Conservation (phyloP, 2,113 vertebrate species). For the Lepisosteus oculatus region DNA sequence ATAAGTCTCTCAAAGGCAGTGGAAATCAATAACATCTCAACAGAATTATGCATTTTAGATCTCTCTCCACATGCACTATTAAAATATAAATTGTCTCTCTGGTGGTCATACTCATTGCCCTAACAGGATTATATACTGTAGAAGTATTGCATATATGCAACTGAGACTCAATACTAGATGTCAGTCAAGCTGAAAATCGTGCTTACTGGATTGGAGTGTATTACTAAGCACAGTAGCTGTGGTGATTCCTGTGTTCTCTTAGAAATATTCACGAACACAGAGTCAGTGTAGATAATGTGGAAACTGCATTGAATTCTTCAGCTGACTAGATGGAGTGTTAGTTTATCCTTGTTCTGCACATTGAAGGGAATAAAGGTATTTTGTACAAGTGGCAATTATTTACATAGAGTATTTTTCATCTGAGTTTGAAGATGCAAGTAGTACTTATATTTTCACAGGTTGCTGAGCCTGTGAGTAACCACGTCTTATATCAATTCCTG, state of each 20-base stretch:
- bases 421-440: too few species aligned
- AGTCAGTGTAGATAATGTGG: not conserved
- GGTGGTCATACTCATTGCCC: constrained; percentile 5
- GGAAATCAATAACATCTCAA: too few species aligned
- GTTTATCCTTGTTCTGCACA: too few species aligned
- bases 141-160: constrained; percentile 8
- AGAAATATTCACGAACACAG: constrained; percentile 1
- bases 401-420: too few species aligned
- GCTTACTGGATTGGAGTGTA: constrained; percentile 4
- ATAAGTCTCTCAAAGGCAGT: too few species aligned
- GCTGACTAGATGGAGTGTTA: not conserved
- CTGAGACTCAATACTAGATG: constrained; percentile 8
- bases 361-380: too few species aligned
- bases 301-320: not conserved
- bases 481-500: too few species aligned
- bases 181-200: constrained; percentile 12
- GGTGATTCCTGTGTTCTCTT: constrained; percentile 22
- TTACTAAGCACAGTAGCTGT: constrained; percentile 28
- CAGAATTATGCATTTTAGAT: not conserved
- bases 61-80: not conserved
- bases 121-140: not conserved
- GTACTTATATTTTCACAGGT: too few species aligned
- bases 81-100: constrained; percentile 11
- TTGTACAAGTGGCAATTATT: too few species aligned
- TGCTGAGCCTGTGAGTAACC: too few species aligned